These are phyloP conservation scores for Odontamblyopus rebecca DNA, from an alignment of 2,797 vertebrate genomes.

Conservation along the genomic window DNA sequence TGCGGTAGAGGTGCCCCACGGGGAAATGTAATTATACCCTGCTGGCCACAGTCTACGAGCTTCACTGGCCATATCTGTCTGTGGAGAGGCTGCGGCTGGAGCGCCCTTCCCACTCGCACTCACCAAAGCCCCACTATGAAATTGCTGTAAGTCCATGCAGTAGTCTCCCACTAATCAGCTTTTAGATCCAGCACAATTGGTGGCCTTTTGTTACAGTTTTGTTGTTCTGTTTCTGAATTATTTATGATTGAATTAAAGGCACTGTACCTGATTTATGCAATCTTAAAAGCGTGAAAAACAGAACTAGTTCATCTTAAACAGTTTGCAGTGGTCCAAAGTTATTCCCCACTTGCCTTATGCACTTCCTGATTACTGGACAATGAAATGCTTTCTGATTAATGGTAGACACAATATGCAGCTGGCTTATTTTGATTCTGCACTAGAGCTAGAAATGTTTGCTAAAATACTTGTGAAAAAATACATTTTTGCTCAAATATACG, in stretches of 20 bases:
- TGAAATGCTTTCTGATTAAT: too few species aligned
- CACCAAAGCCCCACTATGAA: slow-evolving; percentile 30
- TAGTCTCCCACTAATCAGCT: slow-evolving; percentile 45
- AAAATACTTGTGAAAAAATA: too few species aligned
- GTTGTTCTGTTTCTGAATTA: slow-evolving; percentile 55
- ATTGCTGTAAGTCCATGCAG: slow-evolving; percentile 37
- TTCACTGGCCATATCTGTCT: slow-evolving; percentile 63
- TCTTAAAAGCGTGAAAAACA: too few species aligned
- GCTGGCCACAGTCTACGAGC: slow-evolving; percentile 57
- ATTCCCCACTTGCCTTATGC: too few species aligned
- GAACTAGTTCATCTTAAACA: too few species aligned
- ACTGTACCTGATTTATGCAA: too few species aligned
- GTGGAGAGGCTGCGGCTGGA: slow-evolving; percentile 50
- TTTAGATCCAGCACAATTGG: slow-evolving; percentile 50
- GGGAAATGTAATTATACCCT: slow-evolving; percentile 73
- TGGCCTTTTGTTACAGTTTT: slow-evolving; percentile 62
- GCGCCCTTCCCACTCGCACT: slow-evolving; percentile 43
- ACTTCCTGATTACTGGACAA: too few species aligned
- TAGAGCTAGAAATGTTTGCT: too few species aligned
- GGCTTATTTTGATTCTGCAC: too few species aligned
- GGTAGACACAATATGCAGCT: too few species aligned
- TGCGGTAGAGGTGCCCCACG: slow-evolving; percentile 52
- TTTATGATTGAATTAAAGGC: slow-evolving; percentile 53
- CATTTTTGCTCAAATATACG: too few species aligned
- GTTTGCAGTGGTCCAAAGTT: too few species aligned